Conservation (phyloP, 2,888 invertebrate species). For the Scelioninae gen. 1 region DNA sequence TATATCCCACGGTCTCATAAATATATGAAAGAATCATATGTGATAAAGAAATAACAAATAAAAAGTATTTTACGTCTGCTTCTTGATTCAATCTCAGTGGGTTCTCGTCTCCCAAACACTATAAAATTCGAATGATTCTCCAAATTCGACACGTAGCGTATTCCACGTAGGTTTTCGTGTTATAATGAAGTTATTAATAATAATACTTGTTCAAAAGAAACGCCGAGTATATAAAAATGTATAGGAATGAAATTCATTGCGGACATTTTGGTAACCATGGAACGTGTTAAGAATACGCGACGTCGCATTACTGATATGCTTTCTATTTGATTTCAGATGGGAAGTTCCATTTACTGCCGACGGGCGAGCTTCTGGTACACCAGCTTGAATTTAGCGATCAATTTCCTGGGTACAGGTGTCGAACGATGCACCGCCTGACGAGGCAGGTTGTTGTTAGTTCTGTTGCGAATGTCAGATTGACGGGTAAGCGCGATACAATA, state of each 20-base stretch:
- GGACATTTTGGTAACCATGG: constrained; percentile 45
- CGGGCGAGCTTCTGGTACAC: constrained; percentile 90
- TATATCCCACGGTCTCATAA: no score
- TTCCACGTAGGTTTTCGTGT: constrained; percentile 5
- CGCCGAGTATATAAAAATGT: constrained; percentile 30
- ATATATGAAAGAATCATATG: no score
- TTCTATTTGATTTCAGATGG: constrained; percentile 86
- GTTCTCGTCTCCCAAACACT: not conserved
- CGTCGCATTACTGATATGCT: constrained; percentile 61
- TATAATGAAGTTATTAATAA: constrained; percentile 61
- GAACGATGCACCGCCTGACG: constrained; percentile 90
- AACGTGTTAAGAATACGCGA: constrained; percentile 61
- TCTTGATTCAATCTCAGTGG: not conserved
- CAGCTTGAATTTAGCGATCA: constrained; percentile 90
- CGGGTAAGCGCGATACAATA: constrained; percentile 85
- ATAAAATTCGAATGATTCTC: not conserved
- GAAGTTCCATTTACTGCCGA: constrained; percentile 90
- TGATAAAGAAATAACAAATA: not conserved
- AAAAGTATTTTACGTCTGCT: not conserved
- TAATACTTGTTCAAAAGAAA: constrained; percentile 44
- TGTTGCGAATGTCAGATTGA: constrained; percentile 89
- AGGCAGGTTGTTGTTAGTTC: constrained; percentile 89
- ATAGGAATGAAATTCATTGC: constrained; percentile 42
- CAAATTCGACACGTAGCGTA: constrained; percentile 2
- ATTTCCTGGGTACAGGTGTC: constrained; percentile 89